phyloP scores from a whole-genome alignment of 2,797 vertebrate species.

The Cephalopachus bancanus region DNA sequence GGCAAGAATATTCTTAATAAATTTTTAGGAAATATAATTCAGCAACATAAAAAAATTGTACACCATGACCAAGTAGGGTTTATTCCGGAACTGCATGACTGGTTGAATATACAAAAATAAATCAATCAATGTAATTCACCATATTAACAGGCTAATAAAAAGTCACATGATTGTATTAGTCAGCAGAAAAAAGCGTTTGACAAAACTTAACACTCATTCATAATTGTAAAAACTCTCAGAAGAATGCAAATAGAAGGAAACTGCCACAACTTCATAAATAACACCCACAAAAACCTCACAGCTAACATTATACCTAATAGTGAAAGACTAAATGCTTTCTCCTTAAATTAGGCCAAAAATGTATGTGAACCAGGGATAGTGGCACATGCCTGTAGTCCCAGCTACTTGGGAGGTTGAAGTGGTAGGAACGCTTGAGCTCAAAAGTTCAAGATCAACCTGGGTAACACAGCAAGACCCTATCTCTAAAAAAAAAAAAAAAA shows the following conservation, averaged over 20 bases:
- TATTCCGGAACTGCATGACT: not conserved
- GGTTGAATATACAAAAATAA: not conserved
- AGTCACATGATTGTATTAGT: not conserved
- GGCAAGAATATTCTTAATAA: not conserved
- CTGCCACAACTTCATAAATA: not conserved
- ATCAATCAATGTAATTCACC: not conserved
- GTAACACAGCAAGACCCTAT: not conserved
- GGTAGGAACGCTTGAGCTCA: not conserved
- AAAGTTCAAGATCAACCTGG: not conserved
- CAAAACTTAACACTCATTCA: not conserved
- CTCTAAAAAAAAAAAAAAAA: not conserved
- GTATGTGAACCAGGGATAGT: not conserved
- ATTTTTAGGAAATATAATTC: not conserved
- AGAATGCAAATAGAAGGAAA: not conserved
- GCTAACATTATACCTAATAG: not conserved
- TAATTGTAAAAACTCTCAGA: not conserved
- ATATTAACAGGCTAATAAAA: not conserved
- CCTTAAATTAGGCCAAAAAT: not conserved
- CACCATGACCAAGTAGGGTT: not conserved
- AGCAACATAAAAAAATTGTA: not conserved
- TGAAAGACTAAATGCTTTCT: not conserved
- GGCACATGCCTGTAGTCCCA: not conserved
- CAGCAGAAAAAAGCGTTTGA: not conserved
- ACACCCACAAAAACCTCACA: not conserved
- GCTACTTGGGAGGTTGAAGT: not conserved